phyloP scores from a whole-genome alignment of 2,113 vertebrate genomes.

The Notothenia coriiceps region DNA sequence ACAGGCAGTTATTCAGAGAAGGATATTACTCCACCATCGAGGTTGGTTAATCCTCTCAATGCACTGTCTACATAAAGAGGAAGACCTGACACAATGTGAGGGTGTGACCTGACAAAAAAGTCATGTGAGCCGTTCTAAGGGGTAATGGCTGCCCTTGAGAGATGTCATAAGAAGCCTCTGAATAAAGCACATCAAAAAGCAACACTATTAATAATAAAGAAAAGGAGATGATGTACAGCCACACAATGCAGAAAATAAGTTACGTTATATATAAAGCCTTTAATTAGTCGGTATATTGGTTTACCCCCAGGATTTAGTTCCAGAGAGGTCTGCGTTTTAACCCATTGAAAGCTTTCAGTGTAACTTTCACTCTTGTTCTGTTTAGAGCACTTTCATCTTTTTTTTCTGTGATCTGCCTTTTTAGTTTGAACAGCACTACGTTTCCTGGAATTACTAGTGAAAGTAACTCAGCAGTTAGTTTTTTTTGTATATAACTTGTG shows the following conservation, averaged over 20 bases:
- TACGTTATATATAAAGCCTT: not conserved
- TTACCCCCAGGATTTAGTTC: not conserved
- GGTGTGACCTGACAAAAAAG: conserved; percentile 20
- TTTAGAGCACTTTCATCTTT: not conserved
- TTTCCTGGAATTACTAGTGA: not conserved
- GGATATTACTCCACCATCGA: conserved; percentile 12
- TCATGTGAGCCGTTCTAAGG: conserved; percentile 33
- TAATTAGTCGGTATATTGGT: not conserved
- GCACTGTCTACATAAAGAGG: conserved; percentile 37
- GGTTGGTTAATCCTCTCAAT: not conserved
- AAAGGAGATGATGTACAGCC: not conserved
- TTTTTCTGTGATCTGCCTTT: not conserved
- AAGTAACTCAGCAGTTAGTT: not conserved
- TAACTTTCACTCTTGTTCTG: not conserved
- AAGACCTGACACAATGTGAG: conserved; percentile 26
- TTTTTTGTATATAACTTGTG: not conserved
- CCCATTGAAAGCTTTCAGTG: not conserved
- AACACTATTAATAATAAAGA: not conserved
- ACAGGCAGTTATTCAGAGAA: not conserved
- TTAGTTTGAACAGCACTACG: too few relatives aligned
- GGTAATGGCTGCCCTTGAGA: not conserved
- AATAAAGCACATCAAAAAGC: not conserved
- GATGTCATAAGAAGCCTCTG: conserved; percentile 1
- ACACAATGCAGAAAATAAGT: not conserved
- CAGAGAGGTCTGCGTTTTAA: not conserved